phyloP scores from a whole-genome alignment of 2,797 vertebrate genomes.

The Adelosebastes latens region DNA sequence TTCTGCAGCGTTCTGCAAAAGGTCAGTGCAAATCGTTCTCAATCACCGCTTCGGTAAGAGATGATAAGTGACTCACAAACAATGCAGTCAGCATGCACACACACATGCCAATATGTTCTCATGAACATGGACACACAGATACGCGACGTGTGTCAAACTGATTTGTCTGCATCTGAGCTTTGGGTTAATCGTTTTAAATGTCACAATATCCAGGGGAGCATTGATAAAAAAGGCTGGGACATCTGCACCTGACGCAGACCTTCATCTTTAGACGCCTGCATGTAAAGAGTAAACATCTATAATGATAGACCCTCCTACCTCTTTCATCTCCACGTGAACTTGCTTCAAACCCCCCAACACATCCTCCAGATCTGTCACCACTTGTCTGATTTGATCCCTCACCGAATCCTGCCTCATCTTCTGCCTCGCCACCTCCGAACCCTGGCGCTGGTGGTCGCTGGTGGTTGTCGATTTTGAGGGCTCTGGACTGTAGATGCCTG shows the following conservation, averaged over 20 bases:
- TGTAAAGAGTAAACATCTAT: slow-evolving; percentile 29
- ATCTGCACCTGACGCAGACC: slow-evolving; percentile 28
- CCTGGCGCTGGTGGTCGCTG: slow-evolving; percentile 20
- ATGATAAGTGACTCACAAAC: slow-evolving; percentile 63
- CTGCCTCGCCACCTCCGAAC: slow-evolving; percentile 43
- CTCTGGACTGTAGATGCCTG: slow-evolving; percentile 25
- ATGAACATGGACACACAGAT: slow-evolving; percentile 9
- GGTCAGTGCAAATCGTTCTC: slow-evolving; percentile 68
- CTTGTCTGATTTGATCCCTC: slow-evolving; percentile 84
- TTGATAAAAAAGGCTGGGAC: slow-evolving; percentile 28
- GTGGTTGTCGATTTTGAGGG: neutral
- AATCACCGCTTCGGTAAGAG: slow-evolving; percentile 49
- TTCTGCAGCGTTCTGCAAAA: slow-evolving; percentile 59
- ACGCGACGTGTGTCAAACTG: slow-evolving; percentile 21
- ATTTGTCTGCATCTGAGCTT: slow-evolving; percentile 12
- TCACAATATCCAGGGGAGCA: slow-evolving; percentile 42
- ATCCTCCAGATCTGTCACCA: slow-evolving; percentile 85
- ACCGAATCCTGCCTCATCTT: slow-evolving; percentile 72
- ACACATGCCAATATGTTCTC: neutral
- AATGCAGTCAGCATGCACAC: slow-evolving; percentile 39
- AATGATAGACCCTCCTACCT: slow-evolving; percentile 79
- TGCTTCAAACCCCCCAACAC: slow-evolving; percentile 87
- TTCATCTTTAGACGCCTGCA: slow-evolving; percentile 31
- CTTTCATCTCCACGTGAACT: slow-evolving; percentile 88
- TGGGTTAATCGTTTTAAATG: slow-evolving; percentile 60